Evolutionary conservation across 2,888 invertebrate species (phyloP).

Genomic region (Trypoxylon attenuatum): DNA sequence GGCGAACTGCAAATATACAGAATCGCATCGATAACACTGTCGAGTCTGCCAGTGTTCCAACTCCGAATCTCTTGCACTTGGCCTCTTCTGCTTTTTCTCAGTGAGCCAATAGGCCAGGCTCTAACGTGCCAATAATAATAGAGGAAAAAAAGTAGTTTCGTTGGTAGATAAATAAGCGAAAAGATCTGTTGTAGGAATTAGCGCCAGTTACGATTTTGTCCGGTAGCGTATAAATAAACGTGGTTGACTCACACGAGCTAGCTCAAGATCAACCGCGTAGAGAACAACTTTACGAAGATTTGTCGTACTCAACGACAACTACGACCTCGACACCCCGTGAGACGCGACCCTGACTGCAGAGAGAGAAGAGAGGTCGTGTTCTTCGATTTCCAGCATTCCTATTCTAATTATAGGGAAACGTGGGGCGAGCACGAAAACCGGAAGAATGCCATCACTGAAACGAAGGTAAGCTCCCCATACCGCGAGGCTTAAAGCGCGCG

Average conservation of each 20-base stretch:
- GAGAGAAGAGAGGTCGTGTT: slow-evolving; percentile 30
- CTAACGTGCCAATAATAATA: not conserved
- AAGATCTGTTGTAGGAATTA: not conserved
- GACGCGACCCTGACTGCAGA: slow-evolving; percentile 29
- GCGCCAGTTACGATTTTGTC: not conserved
- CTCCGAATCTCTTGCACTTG: not conserved
- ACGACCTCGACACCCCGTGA: not conserved
- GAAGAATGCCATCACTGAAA: slow-evolving; percentile 9
- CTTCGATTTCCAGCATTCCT: slow-evolving; percentile 39
- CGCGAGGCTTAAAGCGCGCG: too few species aligned
- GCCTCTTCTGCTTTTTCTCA: not conserved
- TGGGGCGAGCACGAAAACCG: slow-evolving; percentile 11
- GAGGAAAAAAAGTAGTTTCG: not conserved
- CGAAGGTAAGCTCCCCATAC: not conserved
- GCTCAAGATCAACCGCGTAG: not conserved
- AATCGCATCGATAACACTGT: not conserved
- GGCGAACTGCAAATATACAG: not conserved
- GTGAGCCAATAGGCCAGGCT: not conserved
- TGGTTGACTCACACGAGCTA: not conserved
- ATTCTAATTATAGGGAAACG: slow-evolving; percentile 50
- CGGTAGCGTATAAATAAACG: not conserved
- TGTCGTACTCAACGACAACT: not conserved
- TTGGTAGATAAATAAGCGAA: not conserved
- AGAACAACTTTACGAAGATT: not conserved
- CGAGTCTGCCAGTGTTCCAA: not conserved